Percentiles rank a stretch among this genome's conserved stretches.
These are phyloP conservation scores for Drosophila ironensis DNA, from an alignment of 1,140 invertebrate species.

Conservation along the genomic window DNA sequence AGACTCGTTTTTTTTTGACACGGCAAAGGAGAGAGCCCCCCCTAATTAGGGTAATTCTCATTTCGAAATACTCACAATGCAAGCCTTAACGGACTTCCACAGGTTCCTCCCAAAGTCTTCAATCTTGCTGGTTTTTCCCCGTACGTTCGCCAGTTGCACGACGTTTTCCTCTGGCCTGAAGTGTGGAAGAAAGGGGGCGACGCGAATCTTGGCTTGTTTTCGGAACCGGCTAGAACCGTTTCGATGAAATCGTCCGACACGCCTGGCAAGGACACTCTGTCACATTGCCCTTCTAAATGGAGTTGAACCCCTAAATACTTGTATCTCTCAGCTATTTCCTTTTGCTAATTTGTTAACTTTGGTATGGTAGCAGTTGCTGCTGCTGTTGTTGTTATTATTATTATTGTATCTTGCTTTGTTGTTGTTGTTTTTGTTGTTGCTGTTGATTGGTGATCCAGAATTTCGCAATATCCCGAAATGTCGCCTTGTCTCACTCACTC, in stretches of 20 bases:
- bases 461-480: slow-evolving; percentile 4
- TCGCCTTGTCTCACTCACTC: slow-evolving; percentile 6
- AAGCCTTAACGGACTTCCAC: slow-evolving; percentile 82
- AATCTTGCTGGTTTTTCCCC: slow-evolving; percentile 81
- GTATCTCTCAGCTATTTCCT: slow-evolving; percentile 30
- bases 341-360: slow-evolving; percentile 73
- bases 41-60: no score
- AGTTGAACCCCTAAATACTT: slow-evolving; percentile 8
- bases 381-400: neutral
- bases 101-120: slow-evolving; percentile 82
- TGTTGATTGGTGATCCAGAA: slow-evolving; percentile 27
- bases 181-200: neutral
- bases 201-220: neutral
- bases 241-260: neutral
- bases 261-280: slow-evolving; percentile 38
- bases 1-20: no score
- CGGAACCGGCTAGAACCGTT: slow-evolving; percentile 16
- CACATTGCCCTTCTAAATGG: slow-evolving; percentile 55
- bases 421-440: slow-evolving; percentile 15
- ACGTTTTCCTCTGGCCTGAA: slow-evolving; percentile 25
- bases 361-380: slow-evolving; percentile 56
- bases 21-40: no score
- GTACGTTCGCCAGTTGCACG: slow-evolving; percentile 77
- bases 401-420: slow-evolving; percentile 6
- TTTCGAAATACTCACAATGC: slow-evolving; percentile 82